Evolutionary conservation across 1,140 invertebrate species (phyloP).

Genomic region (Drosophila carrolli): DNA sequence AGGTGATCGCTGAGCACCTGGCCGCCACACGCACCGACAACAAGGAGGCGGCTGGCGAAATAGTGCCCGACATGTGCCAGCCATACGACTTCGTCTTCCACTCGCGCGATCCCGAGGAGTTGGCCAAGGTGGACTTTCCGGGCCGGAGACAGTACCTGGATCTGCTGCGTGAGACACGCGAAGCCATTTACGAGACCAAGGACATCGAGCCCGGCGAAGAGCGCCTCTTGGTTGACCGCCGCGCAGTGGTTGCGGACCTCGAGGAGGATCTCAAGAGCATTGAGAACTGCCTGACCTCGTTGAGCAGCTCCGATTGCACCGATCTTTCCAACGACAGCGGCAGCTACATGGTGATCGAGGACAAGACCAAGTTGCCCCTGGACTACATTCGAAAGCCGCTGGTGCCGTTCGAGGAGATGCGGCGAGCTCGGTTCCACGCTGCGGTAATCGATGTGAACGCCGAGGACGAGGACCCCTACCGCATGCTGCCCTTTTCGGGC

Average conservation of each 20-base stretch:
- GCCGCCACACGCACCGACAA: slow-evolving; percentile 45
- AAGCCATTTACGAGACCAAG: slow-evolving; percentile 64
- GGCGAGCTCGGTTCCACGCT: slow-evolving; percentile 73
- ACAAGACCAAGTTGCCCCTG: slow-evolving; percentile 72
- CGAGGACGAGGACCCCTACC: slow-evolving; percentile 74
- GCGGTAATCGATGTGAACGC: slow-evolving; percentile 64
- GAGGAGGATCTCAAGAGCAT: slow-evolving; percentile 79
- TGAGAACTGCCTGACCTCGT: slow-evolving; percentile 70
- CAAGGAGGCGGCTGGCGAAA: slow-evolving; percentile 30
- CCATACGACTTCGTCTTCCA: slow-evolving; percentile 69
- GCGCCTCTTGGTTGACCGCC: slow-evolving; percentile 60
- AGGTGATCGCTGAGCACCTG: slow-evolving; percentile 62
- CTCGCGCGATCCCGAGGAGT: slow-evolving; percentile 59
- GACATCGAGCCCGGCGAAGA: slow-evolving; percentile 62
- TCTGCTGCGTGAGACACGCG: slow-evolving; percentile 61
- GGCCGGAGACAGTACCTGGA: slow-evolving; percentile 66
- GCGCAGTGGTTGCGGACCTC: slow-evolving; percentile 55
- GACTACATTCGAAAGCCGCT: slow-evolving; percentile 77
- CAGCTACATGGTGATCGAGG: slow-evolving; percentile 71
- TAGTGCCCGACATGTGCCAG: slow-evolving; percentile 48
- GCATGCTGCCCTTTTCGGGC: slow-evolving; percentile 71
- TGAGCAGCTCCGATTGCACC: slow-evolving; percentile 76
- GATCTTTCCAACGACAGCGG: slow-evolving; percentile 79
- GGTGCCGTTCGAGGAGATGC: slow-evolving; percentile 80
- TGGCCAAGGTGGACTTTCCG: slow-evolving; percentile 60